Percentiles rank a stretch among this genome's conserved stretches.
Evolutionary conservation across 2,888 invertebrate species (phyloP).

Genomic region (Smittia aterrima): DNA sequence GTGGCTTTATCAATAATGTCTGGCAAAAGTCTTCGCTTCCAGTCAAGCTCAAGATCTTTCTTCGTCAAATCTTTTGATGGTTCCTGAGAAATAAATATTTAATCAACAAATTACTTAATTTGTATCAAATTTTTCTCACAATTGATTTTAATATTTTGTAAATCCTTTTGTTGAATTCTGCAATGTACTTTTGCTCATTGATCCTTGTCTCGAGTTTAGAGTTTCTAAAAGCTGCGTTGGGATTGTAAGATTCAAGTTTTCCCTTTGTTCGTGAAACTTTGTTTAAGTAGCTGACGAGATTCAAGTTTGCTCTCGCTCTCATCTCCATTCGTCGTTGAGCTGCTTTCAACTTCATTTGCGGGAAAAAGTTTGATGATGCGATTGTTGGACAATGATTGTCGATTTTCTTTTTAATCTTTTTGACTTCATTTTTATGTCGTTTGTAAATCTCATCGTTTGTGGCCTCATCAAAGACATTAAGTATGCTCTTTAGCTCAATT

Average conservation of each 20-base stretch:
- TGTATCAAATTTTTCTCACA: neutral
- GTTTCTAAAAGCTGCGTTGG: neutral
- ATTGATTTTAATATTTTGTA: neutral
- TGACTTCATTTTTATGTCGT: neutral
- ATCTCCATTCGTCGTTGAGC: neutral
- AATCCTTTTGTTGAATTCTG: neutral
- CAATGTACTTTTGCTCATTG: neutral
- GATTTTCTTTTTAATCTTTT: neutral
- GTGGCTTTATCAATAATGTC: neutral
- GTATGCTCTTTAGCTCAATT: too few species aligned
- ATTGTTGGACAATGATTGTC: neutral
- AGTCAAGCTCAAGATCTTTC: neutral
- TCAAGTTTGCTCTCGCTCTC: neutral
- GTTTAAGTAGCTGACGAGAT: neutral
- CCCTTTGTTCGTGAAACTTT: neutral
- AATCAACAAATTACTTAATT: neutral
- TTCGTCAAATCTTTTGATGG: neutral
- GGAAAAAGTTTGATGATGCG: neutral
- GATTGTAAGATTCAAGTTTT: neutral
- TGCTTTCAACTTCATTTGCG: neutral
- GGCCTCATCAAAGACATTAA: neutral
- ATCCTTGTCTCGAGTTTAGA: neutral
- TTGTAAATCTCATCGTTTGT: neutral
- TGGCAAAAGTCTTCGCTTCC: neutral
- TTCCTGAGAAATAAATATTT: neutral